Conservation (phyloP, 2,797 vertebrate genomes). For the Rhinatrema bivittatum region DNA sequence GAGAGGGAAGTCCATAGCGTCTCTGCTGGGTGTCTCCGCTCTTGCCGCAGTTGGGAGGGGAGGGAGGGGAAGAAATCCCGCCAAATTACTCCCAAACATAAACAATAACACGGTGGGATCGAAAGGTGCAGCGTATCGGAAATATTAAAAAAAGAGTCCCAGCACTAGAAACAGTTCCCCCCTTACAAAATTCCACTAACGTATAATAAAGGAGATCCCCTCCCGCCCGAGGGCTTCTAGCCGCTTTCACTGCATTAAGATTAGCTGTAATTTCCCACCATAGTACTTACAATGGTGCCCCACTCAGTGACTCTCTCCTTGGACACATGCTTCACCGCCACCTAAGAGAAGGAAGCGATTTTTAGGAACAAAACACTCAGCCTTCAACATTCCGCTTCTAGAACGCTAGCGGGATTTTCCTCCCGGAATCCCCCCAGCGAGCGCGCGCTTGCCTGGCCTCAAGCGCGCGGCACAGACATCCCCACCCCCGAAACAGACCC, state of each 20-base stretch:
- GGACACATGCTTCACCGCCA: slow-evolving; percentile 86
- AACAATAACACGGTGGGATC: slow-evolving; percentile 16
- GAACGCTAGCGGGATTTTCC: not conserved
- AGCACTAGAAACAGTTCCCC: too few relatives aligned
- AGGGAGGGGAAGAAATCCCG: slow-evolving; percentile 5
- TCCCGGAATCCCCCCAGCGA: not conserved
- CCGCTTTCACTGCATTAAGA: too few relatives aligned
- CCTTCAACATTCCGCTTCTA: not conserved
- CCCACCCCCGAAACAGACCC: not conserved
- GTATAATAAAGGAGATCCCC: not conserved
- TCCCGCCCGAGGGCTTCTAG: too few relatives aligned
- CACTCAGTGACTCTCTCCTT: slow-evolving; percentile 89
- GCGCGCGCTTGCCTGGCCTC: too few relatives aligned
- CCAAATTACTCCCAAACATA: slow-evolving; percentile 19
- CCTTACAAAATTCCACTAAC: not conserved
- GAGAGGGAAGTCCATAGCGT: not conserved
- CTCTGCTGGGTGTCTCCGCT: not conserved
- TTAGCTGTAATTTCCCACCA: too few relatives aligned
- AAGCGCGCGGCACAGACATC: not conserved
- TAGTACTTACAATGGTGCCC: slow-evolving; percentile 78
- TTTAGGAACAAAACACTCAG: not conserved
- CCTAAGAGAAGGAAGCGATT: slow-evolving; percentile 45
- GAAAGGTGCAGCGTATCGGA: not conserved
- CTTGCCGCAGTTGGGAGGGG: not conserved
- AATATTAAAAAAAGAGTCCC: too few relatives aligned